A percentile compares a stretch with the other conserved stretches of the same genome.
Evolutionary conservation across 2,888 invertebrate genomes (phyloP).

Genomic region (Drosophila trichaetosa): DNA sequence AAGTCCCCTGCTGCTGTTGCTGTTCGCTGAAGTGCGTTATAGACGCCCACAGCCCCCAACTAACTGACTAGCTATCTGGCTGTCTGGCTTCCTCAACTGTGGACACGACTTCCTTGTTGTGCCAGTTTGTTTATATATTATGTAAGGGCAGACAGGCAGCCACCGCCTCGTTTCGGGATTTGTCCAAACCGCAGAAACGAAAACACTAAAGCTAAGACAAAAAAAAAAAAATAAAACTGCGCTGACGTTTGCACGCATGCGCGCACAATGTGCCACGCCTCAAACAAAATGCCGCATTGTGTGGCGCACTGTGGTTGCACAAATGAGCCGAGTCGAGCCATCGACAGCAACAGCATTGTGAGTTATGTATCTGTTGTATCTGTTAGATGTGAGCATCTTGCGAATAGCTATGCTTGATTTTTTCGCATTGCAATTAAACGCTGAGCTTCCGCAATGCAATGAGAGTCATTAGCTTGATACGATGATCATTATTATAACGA

Average conservation of each 20-base stretch:
- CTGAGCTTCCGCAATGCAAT: constrained; percentile 64
- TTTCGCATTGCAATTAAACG: constrained; percentile 73
- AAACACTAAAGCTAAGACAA: constrained; percentile 8
- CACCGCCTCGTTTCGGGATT: constrained; percentile 49
- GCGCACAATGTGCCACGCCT: constrained; percentile 68
- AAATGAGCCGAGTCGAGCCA: constrained; percentile 49
- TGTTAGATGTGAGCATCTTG: constrained; percentile 50
- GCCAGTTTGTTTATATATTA: constrained; percentile 42
- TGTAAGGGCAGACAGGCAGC: constrained; percentile 57
- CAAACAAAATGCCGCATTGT: constrained; percentile 14
- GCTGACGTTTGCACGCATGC: constrained; percentile 63
- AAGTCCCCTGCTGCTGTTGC: constrained; percentile 19
- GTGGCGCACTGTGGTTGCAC: constrained; percentile 43
- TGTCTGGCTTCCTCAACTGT: constrained; percentile 36
- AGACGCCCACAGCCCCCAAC: constrained; percentile 21
- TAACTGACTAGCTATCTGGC: neutral
- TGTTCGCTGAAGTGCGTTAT: constrained; percentile 29
- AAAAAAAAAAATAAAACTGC: constrained; percentile 3
- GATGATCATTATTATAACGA: constrained; percentile 27
- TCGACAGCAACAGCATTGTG: constrained; percentile 29
- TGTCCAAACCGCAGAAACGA: constrained; percentile 40
- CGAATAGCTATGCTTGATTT: constrained; percentile 37
- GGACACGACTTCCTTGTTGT: constrained; percentile 32
- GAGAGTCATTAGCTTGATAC: constrained; percentile 26
- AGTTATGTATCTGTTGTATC: constrained; percentile 51